Percentiles rank a stretch among this genome's conserved stretches.
These are phyloP conservation scores for Parazoanthus darwini DNA, from an alignment of 92 coral and sea anemone genomes.

Conservation along the genomic window DNA sequence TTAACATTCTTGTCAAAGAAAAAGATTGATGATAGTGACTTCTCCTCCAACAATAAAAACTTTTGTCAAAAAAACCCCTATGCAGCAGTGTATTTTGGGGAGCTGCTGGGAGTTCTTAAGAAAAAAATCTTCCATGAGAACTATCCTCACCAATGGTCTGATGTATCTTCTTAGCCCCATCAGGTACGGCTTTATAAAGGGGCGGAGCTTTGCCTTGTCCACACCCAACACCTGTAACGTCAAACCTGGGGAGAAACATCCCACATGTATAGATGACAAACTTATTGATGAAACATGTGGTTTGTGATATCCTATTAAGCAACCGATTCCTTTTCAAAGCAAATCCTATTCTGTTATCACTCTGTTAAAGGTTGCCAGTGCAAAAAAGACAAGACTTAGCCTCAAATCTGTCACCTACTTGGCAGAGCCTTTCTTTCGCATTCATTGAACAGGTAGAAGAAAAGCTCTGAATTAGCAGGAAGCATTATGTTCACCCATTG, in stretches of 20 bases:
- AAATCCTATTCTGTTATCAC: not conserved
- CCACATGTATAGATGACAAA: not conserved
- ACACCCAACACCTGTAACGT: conserved; percentile 64
- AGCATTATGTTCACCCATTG: not conserved
- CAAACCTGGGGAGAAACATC: conserved; percentile 55
- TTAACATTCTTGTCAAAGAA: too few species aligned
- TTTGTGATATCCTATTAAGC: not conserved
- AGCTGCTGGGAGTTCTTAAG: too few species aligned
- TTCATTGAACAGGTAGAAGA: too few species aligned
- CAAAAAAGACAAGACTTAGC: too few species aligned
- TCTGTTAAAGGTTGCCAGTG: too few species aligned
- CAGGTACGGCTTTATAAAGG: conserved; percentile 63
- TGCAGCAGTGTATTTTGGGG: too few species aligned
- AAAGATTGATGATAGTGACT: too few species aligned
- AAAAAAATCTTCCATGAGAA: not conserved
- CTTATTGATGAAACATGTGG: not conserved
- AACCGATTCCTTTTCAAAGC: not conserved
- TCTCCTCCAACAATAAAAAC: too few species aligned
- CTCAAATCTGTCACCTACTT: too few species aligned
- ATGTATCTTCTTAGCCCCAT: conserved; percentile 50
- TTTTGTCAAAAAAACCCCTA: too few species aligned
- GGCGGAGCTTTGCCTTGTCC: conserved; percentile 63
- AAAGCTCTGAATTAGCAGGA: too few species aligned
- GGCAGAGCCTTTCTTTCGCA: too few species aligned
- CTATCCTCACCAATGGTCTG: conserved; percentile 71